phyloP scores from a whole-genome alignment of 2,888 invertebrate genomes.

The Tubulanus polymorphus region DNA sequence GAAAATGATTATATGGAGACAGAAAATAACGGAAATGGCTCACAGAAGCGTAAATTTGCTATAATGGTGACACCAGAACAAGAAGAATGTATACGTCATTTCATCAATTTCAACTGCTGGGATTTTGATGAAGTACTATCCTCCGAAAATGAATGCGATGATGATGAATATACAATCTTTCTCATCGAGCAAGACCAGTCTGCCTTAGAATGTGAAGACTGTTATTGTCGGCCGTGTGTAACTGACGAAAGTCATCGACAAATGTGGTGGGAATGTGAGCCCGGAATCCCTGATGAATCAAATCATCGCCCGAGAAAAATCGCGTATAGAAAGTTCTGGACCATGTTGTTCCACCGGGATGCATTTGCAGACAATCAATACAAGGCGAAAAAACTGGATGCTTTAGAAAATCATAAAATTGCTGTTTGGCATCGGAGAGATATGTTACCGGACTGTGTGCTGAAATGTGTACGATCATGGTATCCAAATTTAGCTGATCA shows the following conservation, averaged over 20 bases:
- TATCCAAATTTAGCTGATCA: not conserved
- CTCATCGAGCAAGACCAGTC: not conserved
- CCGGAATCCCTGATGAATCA: not conserved
- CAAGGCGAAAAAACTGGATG: not conserved
- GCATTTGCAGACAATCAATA: not conserved
- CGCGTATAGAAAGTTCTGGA: not conserved
- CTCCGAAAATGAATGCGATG: not conserved
- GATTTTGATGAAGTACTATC: not conserved
- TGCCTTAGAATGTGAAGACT: not conserved
- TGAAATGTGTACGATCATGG: not conserved
- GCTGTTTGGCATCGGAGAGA: slow-evolving; percentile 3
- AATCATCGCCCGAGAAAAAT: not conserved
- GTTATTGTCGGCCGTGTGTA: not conserved
- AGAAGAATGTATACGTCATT: not conserved
- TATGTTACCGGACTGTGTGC: slow-evolving; percentile 6
- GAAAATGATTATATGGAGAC: not conserved
- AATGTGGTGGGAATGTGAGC: not conserved
- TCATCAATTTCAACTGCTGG: not conserved
- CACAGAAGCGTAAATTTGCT: not conserved
- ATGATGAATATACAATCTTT: not conserved
- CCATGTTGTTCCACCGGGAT: not conserved
- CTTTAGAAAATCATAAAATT: not conserved
- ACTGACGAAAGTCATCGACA: not conserved
- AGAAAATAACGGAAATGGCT: not conserved
- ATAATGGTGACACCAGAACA: not conserved